phyloP scores from a whole-genome alignment of 2,113 vertebrate genomes.

The Neogobius melanostomus region DNA sequence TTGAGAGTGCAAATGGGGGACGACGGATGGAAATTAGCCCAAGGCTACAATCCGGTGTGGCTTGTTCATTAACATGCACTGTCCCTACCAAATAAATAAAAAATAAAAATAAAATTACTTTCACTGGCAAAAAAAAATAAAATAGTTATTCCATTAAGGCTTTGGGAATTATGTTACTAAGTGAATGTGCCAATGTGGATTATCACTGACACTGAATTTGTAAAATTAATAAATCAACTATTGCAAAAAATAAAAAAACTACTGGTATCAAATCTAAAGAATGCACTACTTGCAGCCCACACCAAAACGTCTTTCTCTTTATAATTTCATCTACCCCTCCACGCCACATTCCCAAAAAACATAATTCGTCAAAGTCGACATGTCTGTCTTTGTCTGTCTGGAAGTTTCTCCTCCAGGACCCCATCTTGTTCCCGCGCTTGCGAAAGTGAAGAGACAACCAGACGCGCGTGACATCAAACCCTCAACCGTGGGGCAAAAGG shows the following conservation, averaged over 20 bases:
- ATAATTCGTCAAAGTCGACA: neutral
- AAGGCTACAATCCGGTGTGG: no score
- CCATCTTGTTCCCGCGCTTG: neutral
- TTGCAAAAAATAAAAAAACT: neutral
- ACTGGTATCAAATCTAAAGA: neutral
- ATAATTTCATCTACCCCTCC: neutral
- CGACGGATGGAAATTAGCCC: no score
- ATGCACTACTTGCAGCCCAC: neutral
- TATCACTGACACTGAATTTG: no score
- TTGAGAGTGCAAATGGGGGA: no score
- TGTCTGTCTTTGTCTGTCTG: neutral
- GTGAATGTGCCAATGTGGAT: no score
- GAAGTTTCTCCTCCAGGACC: neutral
- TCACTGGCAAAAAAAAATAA: no score
- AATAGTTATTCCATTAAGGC: no score
- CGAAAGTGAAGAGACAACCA: slow-evolving; percentile 17
- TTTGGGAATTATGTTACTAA: no score
- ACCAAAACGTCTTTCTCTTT: neutral
- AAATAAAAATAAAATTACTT: no score
- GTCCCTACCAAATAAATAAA: no score
- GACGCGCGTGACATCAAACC: slow-evolving; percentile 28
- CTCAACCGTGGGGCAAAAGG: slow-evolving; percentile 19
- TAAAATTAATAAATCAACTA: no score
- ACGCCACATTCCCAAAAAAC: neutral
- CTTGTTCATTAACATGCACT: no score